Percentiles rank a stretch among this genome's conserved stretches.
These are phyloP conservation scores for Trochalopteron elliotii DNA, from an alignment of 2,113 vertebrate genomes.

Conservation along the genomic window DNA sequence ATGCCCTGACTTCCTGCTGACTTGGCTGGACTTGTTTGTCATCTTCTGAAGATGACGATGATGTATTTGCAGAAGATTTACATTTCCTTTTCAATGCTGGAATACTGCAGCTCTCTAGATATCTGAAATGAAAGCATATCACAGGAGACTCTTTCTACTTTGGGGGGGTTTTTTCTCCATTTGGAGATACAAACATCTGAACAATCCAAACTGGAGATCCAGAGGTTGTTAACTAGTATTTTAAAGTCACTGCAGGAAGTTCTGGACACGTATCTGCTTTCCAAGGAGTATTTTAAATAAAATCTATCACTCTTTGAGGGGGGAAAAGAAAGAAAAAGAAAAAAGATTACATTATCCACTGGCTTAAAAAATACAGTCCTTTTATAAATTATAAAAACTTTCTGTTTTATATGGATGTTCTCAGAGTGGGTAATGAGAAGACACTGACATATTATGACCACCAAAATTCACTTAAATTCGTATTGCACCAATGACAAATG, in stretches of 20 bases:
- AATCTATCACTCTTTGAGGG: not conserved
- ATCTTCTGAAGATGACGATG: slow-evolving; percentile 83
- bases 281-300: not conserved
- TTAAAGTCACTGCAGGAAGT: not conserved
- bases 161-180: not conserved
- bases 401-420: not conserved
- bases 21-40: slow-evolving; percentile 69
- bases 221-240: not conserved
- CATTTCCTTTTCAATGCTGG: slow-evolving; percentile 86
- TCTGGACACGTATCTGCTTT: not conserved
- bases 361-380: not conserved
- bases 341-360: not conserved
- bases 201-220: slow-evolving; percentile 4
- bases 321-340: not conserved
- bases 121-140: slow-evolving; percentile 67
- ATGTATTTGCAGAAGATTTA: slow-evolving; percentile 73
- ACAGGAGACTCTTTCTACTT: not conserved
- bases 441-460: not conserved
- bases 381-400: not conserved
- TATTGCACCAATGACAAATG: accelerated
- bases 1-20: slow-evolving; percentile 7
- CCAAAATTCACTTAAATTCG: not conserved
- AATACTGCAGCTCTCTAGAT: slow-evolving; percentile 83
- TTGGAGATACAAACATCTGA: not conserved
- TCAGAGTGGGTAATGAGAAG: not conserved